Base-by-base conservation (phyloP, 1,140 invertebrate genomes). In the Ptiloglossa arizonensis region DNA sequence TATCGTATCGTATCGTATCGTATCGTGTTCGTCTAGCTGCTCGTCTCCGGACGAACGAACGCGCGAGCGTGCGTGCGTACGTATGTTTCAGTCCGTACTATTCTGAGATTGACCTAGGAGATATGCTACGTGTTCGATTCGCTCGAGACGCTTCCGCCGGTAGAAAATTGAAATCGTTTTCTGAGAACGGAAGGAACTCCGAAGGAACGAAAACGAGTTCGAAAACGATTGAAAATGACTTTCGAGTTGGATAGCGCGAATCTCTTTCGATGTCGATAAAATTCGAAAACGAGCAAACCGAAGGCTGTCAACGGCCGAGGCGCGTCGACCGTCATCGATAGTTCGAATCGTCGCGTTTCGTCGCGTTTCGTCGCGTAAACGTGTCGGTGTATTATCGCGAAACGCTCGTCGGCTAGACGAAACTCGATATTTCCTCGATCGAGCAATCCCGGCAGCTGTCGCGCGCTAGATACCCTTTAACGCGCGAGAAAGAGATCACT, bases 341-440 rank as follows among this genome's bases (percentile, higher is more conserved):
- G 71, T 66, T 68, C 48, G 27, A 44, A 27, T 44, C 56, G 67
- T 79, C 64, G 24, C 62, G n/a, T 69, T 66, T 62, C 67, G 48
- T 73, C 62, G 62, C 50, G n/a, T n/a, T n/a, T n/a, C n/a, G 56
- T 82, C 63, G 69, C 76, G 46, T 80, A 83, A 79, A 35, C 54
- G 38, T 52, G 35, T 62, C 44, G 38, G 32, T 41, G 63, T 68
- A 73, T 70, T 82, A 84, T 82, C 81, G 77, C 48, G 82, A 84
- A 79, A 74, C 66, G 63, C 32, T 52, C 32, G 13, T 44, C 32
- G 50, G 48, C 70, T 80, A 76, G 48, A 72, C 70, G 89, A 88
- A 90, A 90, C 83, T 70, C 67, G 87, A 90, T 90, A 91, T 89
- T 90, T 90, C 84, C 86, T 88, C 85, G 86, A 90, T 91, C 86